Conservation (phyloP, 2,888 invertebrate species). For the Galeruca laticollis region DNA sequence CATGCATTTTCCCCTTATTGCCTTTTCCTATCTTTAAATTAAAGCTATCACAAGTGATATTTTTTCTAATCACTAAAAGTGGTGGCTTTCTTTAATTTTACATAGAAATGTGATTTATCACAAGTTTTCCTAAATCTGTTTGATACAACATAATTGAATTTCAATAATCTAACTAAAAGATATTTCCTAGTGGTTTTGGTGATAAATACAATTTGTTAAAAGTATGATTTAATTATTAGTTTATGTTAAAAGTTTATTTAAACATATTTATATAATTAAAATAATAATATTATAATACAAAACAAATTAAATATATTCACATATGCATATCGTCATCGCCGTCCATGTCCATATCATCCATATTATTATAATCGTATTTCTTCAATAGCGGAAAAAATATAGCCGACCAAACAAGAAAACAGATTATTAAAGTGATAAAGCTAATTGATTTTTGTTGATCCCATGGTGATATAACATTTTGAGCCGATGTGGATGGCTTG, state of each 20-base stretch:
- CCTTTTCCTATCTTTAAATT: no score
- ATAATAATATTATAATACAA: background rate
- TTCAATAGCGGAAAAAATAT: slow-evolving; percentile 65
- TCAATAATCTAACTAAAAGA: background rate
- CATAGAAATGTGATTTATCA: no score
- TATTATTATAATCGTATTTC: background rate
- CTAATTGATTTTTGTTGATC: slow-evolving; percentile 65
- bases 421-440: slow-evolving; percentile 62
- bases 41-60: no score
- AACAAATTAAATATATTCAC: background rate
- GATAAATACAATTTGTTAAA: no score
- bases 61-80: no score
- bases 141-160: background rate
- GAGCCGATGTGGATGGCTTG: background rate
- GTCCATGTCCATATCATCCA: slow-evolving; percentile 11
- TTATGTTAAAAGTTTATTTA: background rate
- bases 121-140: no score
- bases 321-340: background rate
- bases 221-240: no score
- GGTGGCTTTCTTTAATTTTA: no score
- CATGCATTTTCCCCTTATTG: no score
- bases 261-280: background rate
- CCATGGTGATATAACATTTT: slow-evolving; percentile 63
- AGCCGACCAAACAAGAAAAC: slow-evolving; percentile 67
- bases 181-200: background rate